A percentile compares a stretch with the other conserved stretches of the same genome.
phyloP scores from a whole-genome alignment of 1,140 invertebrate species.

The Eueides isabella region DNA sequence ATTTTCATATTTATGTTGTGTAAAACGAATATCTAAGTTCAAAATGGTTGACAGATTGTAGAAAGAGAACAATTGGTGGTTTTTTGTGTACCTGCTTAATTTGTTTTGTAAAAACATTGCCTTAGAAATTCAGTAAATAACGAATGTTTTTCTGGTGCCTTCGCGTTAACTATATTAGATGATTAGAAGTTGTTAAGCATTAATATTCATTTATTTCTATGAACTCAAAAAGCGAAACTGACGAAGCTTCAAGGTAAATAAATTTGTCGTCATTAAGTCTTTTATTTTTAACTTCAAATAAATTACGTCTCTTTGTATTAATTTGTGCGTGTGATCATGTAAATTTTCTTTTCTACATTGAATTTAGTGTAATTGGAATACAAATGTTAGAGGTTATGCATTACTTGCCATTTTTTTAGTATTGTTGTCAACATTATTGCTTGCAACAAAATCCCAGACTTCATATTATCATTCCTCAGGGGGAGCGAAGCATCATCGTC shows the following conservation, averaged over 20 bases:
- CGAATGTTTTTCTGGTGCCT: constrained; percentile 52
- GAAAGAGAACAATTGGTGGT: constrained; percentile 58
- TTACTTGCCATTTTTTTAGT: constrained; percentile 74
- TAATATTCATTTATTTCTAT: constrained; percentile 75
- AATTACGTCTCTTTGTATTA: background rate
- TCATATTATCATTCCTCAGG: constrained; percentile 49
- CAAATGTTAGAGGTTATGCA: constrained; percentile 56
- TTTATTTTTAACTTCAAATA: constrained; percentile 16
- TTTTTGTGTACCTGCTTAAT: constrained; percentile 64
- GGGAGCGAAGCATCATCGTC: constrained; percentile 81
- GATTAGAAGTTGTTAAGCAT: constrained; percentile 56
- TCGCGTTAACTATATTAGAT: constrained; percentile 56
- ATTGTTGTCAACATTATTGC: constrained; percentile 33
- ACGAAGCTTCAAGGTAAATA: constrained; percentile 83
- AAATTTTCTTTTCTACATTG: background rate
- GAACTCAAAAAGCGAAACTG: constrained; percentile 81
- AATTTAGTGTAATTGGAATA: constrained; percentile 11
- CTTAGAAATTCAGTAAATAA: constrained; percentile 41
- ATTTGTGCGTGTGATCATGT: constrained; percentile 8
- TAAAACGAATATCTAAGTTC: constrained; percentile 44
- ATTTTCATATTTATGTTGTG: constrained; percentile 16
- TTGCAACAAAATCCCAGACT: background rate
- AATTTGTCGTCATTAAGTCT: constrained; percentile 46
- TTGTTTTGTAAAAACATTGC: constrained; percentile 60
- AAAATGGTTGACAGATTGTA: constrained; percentile 66